A percentile compares a stretch with the other conserved stretches of the same genome.
Conservation (phyloP, 2,797 vertebrate species). For the Pelodytes ibericus region DNA sequence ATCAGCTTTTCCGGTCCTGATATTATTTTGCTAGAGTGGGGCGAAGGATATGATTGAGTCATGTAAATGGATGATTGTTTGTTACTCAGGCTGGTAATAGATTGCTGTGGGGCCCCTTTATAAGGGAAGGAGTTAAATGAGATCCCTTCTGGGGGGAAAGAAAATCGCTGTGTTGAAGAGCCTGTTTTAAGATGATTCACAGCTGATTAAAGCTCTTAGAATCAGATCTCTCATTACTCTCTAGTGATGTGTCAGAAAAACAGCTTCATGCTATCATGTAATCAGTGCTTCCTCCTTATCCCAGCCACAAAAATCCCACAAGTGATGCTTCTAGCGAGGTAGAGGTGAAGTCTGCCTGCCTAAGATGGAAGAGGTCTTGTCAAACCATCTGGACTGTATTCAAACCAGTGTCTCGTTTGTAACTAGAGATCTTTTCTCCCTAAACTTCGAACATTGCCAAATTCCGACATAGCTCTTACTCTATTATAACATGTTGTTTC, state of each 20-base stretch:
- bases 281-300: constrained; percentile 17
- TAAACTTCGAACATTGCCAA: too few relatives aligned
- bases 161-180: constrained; percentile 36
- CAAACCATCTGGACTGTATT: neutral
- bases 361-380: neutral
- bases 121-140: constrained; percentile 31
- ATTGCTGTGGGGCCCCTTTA: neutral
- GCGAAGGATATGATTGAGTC: neutral
- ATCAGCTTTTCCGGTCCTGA: too few relatives aligned
- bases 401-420: too few relatives aligned
- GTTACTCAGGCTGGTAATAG: neutral
- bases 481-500: too few relatives aligned
- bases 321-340: neutral
- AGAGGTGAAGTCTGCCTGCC: neutral
- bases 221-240: constrained; percentile 36
- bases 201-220: constrained; percentile 46
- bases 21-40: neutral
- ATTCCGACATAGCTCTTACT: too few relatives aligned
- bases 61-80: constrained; percentile 19
- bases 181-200: constrained; percentile 43
- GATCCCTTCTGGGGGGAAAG: constrained; percentile 12
- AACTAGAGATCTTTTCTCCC: too few relatives aligned
- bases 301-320: neutral
- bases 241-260: constrained; percentile 32
- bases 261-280: constrained; percentile 22